phyloP scores from a whole-genome alignment of 2,797 vertebrate genomes.

The Adelosebastes latens region DNA sequence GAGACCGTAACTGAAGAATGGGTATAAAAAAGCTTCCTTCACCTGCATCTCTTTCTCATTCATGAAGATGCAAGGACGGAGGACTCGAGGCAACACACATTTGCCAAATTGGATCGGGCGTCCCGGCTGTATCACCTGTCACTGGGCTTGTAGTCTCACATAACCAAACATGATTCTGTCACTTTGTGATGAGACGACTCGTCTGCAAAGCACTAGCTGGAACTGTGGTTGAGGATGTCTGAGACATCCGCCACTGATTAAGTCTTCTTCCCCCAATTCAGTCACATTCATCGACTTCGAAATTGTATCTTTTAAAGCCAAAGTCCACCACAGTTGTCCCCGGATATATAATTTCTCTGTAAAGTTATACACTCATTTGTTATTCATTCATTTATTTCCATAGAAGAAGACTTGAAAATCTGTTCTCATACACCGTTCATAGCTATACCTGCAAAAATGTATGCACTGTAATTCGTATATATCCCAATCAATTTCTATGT shows the following conservation, averaged over 20 bases:
- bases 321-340: neutral
- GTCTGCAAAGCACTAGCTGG: neutral
- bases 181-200: slow-evolving; percentile 8
- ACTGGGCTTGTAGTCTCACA: slow-evolving; percentile 23
- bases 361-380: too few relatives aligned
- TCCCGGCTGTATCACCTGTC: slow-evolving; percentile 36
- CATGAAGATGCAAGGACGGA: neutral
- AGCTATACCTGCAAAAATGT: too few relatives aligned
- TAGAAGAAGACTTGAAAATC: too few relatives aligned
- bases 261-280: neutral
- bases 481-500: too few relatives aligned
- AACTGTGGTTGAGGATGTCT: neutral
- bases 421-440: too few relatives aligned
- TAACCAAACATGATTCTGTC: slow-evolving; percentile 28
- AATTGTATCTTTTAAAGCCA: neutral
- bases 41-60: neutral
- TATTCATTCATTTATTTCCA: too few relatives aligned
- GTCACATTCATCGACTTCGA: neutral
- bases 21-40: neutral
- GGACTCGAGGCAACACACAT: slow-evolving; percentile 4
- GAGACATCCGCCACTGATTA: neutral
- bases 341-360: too few relatives aligned
- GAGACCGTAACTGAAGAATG: neutral
- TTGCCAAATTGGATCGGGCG: slow-evolving; percentile 32
- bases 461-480: too few relatives aligned